Evolutionary conservation across 1,140 invertebrate species (phyloP).

Genomic region (Homarus americanus): DNA sequence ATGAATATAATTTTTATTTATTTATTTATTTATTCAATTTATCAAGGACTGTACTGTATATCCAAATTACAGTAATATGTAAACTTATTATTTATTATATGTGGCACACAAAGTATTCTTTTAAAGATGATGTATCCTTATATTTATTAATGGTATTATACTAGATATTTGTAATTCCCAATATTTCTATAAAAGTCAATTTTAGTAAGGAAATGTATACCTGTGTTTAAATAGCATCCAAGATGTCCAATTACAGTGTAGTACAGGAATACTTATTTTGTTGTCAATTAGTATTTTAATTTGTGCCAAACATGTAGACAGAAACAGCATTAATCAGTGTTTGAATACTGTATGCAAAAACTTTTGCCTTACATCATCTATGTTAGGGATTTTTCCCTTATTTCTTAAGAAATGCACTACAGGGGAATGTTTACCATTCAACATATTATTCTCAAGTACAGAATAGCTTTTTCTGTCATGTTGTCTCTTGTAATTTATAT

Average conservation of each 20-base stretch:
- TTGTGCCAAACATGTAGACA: conserved; percentile 1
- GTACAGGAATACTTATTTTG: background rate
- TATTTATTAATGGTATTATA: background rate
- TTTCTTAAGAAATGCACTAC: conserved; percentile 7
- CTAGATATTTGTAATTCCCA: background rate
- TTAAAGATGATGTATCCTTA: background rate
- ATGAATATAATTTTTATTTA: background rate
- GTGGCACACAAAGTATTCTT: background rate
- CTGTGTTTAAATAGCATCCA: background rate
- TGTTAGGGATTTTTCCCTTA: conserved; percentile 22
- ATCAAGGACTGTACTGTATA: background rate
- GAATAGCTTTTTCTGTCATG: background rate
- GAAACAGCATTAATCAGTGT: background rate
- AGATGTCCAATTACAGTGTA: background rate
- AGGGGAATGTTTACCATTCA: background rate
- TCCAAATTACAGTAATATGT: background rate
- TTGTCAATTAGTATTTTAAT: background rate
- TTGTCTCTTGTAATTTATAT: conserved; percentile 2
- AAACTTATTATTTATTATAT: background rate
- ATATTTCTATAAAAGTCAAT: background rate
- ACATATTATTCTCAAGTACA: background rate
- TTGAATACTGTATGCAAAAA: background rate
- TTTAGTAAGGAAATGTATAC: background rate
- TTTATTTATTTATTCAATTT: background rate
- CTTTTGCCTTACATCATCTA: conserved; percentile 29